A percentile compares a stretch with the other conserved stretches of the same genome.
Conservation (phyloP, 1,140 invertebrate species). For the Callitettix versicolor region DNA sequence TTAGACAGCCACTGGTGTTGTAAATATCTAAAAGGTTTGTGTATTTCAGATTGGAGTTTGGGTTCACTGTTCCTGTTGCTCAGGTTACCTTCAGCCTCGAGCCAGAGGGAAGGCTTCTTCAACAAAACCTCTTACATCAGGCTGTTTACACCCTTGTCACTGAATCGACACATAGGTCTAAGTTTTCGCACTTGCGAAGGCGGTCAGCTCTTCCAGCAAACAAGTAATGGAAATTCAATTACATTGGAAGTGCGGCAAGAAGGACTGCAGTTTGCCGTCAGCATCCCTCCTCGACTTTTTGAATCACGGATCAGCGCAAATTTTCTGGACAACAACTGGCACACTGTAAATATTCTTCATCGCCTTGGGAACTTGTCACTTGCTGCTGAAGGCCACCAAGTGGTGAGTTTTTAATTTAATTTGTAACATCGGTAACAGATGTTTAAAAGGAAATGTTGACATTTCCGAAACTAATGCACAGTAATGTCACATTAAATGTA, state of each 20-base stretch:
- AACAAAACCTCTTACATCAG: slow-evolving; percentile 64
- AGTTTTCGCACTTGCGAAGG: slow-evolving; percentile 70
- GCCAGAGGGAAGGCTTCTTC: slow-evolving; percentile 62
- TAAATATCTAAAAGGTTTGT: no score
- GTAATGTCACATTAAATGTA: no score
- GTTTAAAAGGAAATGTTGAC: no score
- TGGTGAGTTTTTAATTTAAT: slow-evolving; percentile 28
- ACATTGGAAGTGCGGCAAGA: slow-evolving; percentile 30
- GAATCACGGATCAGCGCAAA: slow-evolving; percentile 50
- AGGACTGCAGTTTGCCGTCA: slow-evolving; percentile 51
- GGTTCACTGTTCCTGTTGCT: no score
- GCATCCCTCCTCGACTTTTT: slow-evolving; percentile 40
- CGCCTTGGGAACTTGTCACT: slow-evolving; percentile 54
- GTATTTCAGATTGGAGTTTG: no score
- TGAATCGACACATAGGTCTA: slow-evolving; percentile 54
- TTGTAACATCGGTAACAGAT: no score
- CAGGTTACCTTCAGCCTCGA: not conserved
- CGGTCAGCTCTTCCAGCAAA: slow-evolving; percentile 60
- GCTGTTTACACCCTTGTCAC: slow-evolving; percentile 53
- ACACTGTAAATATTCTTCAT: slow-evolving; percentile 58
- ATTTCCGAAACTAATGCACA: no score
- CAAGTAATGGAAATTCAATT: slow-evolving; percentile 14
- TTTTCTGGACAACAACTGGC: slow-evolving; percentile 69
- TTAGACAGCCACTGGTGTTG: no score
- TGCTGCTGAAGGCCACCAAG: slow-evolving; percentile 40